Conservation (phyloP, 2,888 invertebrate genomes). For the Chaetoderma sp. region DNA sequence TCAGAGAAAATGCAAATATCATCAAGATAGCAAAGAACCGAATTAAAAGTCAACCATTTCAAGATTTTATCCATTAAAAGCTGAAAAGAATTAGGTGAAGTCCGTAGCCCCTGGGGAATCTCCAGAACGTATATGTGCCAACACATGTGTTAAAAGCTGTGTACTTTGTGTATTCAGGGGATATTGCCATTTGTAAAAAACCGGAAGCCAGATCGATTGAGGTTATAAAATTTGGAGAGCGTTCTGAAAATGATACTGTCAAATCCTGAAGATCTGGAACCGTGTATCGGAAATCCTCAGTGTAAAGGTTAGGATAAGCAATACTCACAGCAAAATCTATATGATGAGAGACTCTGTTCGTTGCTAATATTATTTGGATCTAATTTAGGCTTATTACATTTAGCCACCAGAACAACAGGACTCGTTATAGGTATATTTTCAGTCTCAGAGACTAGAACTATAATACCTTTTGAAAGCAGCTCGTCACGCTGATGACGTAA, state of each 20-base stretch:
- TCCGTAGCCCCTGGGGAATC: constrained; percentile 1
- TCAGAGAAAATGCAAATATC: constrained; percentile 6
- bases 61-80: constrained; percentile 6
- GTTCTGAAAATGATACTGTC: background rate
- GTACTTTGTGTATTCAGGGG: background rate
- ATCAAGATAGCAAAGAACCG: constrained; percentile 13
- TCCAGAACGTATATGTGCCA: constrained; percentile 9
- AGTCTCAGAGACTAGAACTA: background rate
- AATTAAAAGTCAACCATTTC: constrained; percentile 5
- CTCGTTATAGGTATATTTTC: constrained; percentile 7
- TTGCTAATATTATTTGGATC: too few relatives aligned
- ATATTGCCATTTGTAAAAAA: constrained; percentile 14
- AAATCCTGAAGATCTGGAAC: constrained; percentile 10
- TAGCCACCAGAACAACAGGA: constrained; percentile 1
- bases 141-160: background rate
- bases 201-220: constrained; percentile 12
- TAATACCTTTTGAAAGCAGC: constrained; percentile 6
- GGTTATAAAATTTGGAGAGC: constrained; percentile 5
- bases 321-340: constrained; percentile 14
- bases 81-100: constrained; percentile 8
- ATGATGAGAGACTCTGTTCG: background rate
- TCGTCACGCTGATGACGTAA: constrained; percentile 7
- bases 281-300: background rate
- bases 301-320: constrained; percentile 6
- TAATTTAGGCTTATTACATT: background rate